Conservation (phyloP, 2,888 invertebrate species). For the Leucoptera coffeella region DNA sequence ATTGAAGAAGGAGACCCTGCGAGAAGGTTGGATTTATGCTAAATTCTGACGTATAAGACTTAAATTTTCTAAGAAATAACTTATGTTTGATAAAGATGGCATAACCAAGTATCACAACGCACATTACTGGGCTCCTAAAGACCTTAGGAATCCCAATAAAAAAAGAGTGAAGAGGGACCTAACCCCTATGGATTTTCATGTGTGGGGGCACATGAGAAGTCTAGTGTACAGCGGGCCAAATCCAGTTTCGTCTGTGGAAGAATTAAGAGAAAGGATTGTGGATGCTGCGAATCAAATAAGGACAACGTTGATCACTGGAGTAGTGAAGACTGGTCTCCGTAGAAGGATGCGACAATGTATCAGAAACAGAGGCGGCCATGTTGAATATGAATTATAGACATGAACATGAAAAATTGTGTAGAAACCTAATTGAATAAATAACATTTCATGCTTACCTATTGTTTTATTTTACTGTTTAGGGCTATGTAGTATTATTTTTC, state of each 20-base stretch:
- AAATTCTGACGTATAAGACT: too few species aligned
- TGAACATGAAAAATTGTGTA: too few species aligned
- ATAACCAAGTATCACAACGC: too few species aligned
- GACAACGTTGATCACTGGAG: background rate
- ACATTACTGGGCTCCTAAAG: too few species aligned
- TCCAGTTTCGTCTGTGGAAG: background rate
- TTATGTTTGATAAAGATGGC: too few species aligned
- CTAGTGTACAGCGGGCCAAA: too few species aligned
- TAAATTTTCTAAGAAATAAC: conserved; percentile 8
- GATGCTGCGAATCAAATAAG: background rate
- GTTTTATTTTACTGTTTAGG: too few species aligned
- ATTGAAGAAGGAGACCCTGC: conserved; percentile 5
- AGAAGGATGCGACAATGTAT: conserved; percentile 1
- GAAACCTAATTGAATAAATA: too few species aligned
- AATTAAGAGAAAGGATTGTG: background rate
- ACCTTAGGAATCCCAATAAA: conserved; percentile 10
- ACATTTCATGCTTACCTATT: too few species aligned
- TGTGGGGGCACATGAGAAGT: too few species aligned
- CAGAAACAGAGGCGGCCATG: background rate
- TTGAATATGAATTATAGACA: conserved; percentile 1
- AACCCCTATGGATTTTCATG: too few species aligned
- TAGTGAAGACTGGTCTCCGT: background rate
- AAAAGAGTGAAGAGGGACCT: conserved; percentile 4
- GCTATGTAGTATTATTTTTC: too few species aligned
- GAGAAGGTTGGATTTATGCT: conserved; percentile 8